Evolutionary conservation across 1,140 invertebrate species (phyloP), one percentile per base, ranked within the genome.

Genomic region (Pinna nobilis): DNA sequence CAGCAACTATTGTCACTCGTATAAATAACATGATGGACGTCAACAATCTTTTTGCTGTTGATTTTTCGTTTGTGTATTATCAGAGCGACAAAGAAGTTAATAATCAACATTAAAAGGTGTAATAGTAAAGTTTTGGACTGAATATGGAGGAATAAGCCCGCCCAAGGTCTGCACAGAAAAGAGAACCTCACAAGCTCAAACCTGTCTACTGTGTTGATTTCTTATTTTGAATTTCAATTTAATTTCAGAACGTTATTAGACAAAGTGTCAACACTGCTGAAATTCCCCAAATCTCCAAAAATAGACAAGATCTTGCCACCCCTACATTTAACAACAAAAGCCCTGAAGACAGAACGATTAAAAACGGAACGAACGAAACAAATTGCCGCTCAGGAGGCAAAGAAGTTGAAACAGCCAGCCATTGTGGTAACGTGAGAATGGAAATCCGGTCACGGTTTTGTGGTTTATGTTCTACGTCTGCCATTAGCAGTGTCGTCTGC

Each of bases 231-330:
- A 11, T 61, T 53, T 74, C n/a, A n/a, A n/a, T 64, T 64, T 39
- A 66, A 13, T 86, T 83, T 32, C 73, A 88, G 87, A 30, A 63
- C 73, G 23, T 64, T 87, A 23, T 60, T 88, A 20, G 70, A 81
- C 72, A 86, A 85, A 64, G 82, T 88, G 32, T 68, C 77, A 13
- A 87, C 79, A 47, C 57, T 87, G 32, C 75, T 88, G 30, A 85
- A 86, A 71, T 88, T 85, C 68, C 86, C 87, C 3, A 84, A 87
- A 49, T 86, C 83, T 66, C 84, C 86, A 6, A 86, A 86, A 72
- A 71, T 87, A 41, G 82, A 85, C 50, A 80, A 82, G 51, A 86
- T 88, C 64, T 74, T 85, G 13, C 84, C 84, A n/a, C 87, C 87
- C 9, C 63, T 86, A n/a, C 82, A 84, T 47, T 55, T 87, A 9